phyloP scores from a whole-genome alignment of 2,888 invertebrate species.

The Drosophila austrosaltans region DNA sequence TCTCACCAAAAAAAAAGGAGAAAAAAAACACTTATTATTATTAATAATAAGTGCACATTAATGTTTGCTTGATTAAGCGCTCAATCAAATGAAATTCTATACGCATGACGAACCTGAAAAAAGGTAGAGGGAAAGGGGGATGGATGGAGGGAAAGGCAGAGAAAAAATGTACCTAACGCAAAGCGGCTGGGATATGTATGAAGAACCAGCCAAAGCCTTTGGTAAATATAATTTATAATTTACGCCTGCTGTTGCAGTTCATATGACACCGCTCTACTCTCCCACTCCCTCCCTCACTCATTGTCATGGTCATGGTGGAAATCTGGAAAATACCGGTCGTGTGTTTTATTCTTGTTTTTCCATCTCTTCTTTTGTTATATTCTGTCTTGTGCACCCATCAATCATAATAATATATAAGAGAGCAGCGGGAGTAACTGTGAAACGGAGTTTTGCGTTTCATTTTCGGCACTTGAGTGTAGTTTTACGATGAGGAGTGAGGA shows the following conservation, averaged over 20 bases:
- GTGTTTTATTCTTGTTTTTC: constrained; percentile 17
- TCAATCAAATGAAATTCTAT: constrained; percentile 78
- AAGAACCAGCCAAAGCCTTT: constrained; percentile 27
- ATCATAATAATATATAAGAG: constrained; percentile 70
- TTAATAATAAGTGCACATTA: constrained; percentile 74
- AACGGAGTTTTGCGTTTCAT: constrained; percentile 56
- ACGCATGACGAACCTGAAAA: constrained; percentile 67
- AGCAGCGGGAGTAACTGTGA: constrained; percentile 41
- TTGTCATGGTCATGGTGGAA: constrained; percentile 13
- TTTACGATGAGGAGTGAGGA: background rate
- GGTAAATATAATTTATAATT: constrained; percentile 75
- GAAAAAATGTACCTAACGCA: constrained; percentile 39
- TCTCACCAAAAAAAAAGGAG: constrained; percentile 20
- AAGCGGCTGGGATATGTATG: constrained; percentile 11
- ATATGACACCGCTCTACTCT: constrained; percentile 26
- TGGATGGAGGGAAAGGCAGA: background rate
- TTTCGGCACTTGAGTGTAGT: constrained; percentile 61
- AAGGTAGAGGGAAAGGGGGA: no score
- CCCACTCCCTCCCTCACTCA: background rate
- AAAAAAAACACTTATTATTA: constrained; percentile 67
- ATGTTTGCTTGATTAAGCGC: constrained; percentile 78
- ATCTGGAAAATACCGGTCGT: constrained; percentile 36
- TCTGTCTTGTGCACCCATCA: constrained; percentile 61
- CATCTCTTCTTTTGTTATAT: constrained; percentile 15
- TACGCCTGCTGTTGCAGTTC: constrained; percentile 56